Base-by-base conservation (phyloP, 2,113 vertebrate species). In the Ancistrus triradiatus region DNA sequence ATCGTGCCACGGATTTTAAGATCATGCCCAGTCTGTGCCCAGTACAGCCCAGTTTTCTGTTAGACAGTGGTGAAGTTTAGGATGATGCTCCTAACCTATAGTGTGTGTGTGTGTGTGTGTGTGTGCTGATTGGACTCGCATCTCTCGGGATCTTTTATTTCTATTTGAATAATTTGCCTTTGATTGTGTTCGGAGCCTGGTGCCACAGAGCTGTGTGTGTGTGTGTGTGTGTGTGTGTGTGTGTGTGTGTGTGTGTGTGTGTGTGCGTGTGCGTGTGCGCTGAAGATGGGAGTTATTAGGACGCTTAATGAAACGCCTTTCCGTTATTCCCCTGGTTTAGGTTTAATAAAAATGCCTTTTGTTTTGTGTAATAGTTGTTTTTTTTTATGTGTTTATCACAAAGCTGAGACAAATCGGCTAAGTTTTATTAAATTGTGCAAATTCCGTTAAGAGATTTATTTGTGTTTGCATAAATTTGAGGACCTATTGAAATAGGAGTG, bases 161-260 rank as follows among this genome's bases (percentile, higher is more conserved):
- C 64, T 73, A 69, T 75, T 65, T 51, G 42, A 67, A 75, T 70
- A 70, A 71, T 68, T 73, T 68, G 48, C 50, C 42, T 69, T 69
- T 80, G 68, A 77, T 77, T 75, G 75, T 58, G 18, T 68, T 74
- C 62, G 31, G 65, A 48, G 64, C 47, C 65, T 66, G 63, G 66
- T 60, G 73, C 59, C 70, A 67, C 75, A 71, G 62, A 72, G 75
- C 70, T 74, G 74, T 79, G 77, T 73, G 63, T 38, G 37, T 17
- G 62, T 33, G 51, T 60, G 63, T 48, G 64, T 56, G 60, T 62
- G 66, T 48, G 64, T 56, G 60, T 62, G 66, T 74, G 74, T 79
- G 77, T 73, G 63, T 38, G 37, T 17, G 62, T 33, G 51, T 60
- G 63, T 48, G 64, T 56, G 60, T 62, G 66, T 74, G 74, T 79